A percentile compares a stretch with the other conserved stretches of the same genome.
Evolutionary conservation across 2,113 vertebrate species (phyloP).

Genomic region (Raja brachyura): DNA sequence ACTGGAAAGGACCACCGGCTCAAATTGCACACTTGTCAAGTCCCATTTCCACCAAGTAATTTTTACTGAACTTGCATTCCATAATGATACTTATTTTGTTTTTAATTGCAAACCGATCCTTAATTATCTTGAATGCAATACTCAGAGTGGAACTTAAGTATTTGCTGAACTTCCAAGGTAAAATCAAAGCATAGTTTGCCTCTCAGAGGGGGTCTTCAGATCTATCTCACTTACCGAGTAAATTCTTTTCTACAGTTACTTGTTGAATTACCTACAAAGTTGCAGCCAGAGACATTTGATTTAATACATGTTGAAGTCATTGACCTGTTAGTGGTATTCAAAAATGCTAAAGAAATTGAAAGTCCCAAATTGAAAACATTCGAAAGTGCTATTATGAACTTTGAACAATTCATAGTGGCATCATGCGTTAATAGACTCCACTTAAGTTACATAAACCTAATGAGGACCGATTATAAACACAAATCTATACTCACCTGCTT

Average conservation of each 20-base stretch:
- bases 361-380: neutral
- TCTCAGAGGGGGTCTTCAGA: neutral
- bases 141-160: neutral
- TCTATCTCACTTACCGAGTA: neutral
- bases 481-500: neutral
- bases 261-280: neutral
- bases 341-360: neutral
- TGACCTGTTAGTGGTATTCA: neutral
- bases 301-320: neutral
- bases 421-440: neutral
- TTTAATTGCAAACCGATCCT: neutral
- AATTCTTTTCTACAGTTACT: neutral
- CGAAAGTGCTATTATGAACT: neutral
- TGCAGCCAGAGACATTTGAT: neutral
- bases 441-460: neutral
- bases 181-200: conserved; percentile 9
- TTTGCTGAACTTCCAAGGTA: neutral
- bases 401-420: neutral
- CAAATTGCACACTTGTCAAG: conserved; percentile 20
- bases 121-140: neutral
- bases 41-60: neutral
- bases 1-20: neutral
- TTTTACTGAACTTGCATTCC: neutral
- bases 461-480: neutral
- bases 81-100: neutral